Percentiles rank a stretch among this genome's conserved stretches.
Conservation (phyloP, 2,113 vertebrate genomes). For the Cacatua alba region DNA sequence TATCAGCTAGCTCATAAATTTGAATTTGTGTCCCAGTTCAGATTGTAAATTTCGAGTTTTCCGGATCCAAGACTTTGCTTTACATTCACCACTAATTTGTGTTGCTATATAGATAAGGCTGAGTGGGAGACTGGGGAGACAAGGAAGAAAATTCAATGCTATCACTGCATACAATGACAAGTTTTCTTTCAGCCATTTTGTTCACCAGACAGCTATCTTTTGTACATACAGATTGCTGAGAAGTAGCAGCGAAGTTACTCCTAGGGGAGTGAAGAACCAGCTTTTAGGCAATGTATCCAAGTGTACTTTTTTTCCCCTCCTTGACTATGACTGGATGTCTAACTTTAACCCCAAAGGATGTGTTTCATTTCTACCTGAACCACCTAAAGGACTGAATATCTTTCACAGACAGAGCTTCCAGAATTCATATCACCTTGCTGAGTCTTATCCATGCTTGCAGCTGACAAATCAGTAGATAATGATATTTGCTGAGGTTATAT, state of each 20-base stretch:
- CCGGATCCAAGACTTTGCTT: neutral
- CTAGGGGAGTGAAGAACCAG: neutral
- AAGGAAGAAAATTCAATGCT: neutral
- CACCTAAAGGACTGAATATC: neutral
- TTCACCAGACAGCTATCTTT: neutral
- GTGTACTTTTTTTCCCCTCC: fast-evolving
- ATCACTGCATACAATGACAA: neutral
- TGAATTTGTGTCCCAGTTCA: neutral
- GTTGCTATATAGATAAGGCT: neutral
- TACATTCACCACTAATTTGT: neutral
- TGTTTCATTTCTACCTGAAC: neutral
- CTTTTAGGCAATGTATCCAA: neutral
- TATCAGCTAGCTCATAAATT: neutral
- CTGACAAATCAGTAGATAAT: neutral
- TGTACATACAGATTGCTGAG: neutral
- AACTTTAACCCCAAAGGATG: neutral
- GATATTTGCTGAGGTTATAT: neutral
- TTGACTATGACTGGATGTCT: neutral
- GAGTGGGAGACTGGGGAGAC: neutral
- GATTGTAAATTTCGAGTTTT: neutral
- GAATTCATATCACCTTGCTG: neutral
- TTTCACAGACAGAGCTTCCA: neutral
- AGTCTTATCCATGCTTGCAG: neutral
- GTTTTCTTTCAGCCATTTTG: neutral
- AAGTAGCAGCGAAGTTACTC: neutral